Evolutionary conservation across 2,888 invertebrate species (phyloP).

Genomic region (Dryomyza anilis): DNA sequence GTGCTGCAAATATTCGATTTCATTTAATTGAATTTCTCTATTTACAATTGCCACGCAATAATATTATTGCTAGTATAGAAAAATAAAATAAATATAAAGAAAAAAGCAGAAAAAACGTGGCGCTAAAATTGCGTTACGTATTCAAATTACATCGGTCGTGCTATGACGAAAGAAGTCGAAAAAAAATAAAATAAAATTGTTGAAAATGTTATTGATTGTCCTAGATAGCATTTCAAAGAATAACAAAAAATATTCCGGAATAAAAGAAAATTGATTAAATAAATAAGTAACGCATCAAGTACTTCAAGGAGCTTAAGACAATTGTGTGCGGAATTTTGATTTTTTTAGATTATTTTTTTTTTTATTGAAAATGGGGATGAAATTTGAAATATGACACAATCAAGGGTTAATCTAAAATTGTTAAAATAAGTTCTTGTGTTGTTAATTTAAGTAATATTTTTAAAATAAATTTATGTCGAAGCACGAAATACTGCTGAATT

Average conservation of each 20-base stretch:
- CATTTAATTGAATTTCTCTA: constrained; percentile 56
- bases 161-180: background rate
- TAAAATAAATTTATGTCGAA: no score
- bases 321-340: background rate
- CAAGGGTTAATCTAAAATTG: no score
- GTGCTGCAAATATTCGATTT: constrained; percentile 50
- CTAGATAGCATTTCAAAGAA: constrained; percentile 21
- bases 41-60: constrained; percentile 7
- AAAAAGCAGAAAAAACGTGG: constrained; percentile 17
- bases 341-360: background rate
- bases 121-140: constrained; percentile 11
- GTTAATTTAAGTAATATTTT: no score
- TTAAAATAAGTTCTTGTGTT: no score
- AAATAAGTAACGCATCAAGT: background rate
- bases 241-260: background rate
- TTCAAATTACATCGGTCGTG: constrained; percentile 21
- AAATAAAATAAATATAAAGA: background rate
- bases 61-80: constrained; percentile 2
- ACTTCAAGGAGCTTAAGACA: background rate
- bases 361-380: background rate
- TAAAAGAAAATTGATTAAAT: background rate
- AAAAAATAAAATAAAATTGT: background rate
- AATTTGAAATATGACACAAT: background rate
- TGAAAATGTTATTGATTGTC: constrained; percentile 28
- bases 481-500: no score